These are phyloP conservation scores for Podarcis siculus DNA, from an alignment of 2,797 vertebrate genomes.

Conservation along the genomic window DNA sequence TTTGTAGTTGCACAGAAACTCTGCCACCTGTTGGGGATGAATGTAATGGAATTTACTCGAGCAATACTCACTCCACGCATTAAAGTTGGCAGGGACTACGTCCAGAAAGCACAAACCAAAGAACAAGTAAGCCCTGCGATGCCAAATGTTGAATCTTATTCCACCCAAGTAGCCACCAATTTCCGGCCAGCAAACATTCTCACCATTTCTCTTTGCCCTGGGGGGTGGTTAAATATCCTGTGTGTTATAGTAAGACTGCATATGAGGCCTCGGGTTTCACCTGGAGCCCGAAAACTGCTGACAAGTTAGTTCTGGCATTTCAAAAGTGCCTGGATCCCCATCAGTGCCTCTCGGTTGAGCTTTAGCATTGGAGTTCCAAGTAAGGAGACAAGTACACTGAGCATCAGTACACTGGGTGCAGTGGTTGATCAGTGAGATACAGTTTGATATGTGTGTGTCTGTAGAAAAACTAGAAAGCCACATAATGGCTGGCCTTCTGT, in stretches of 20 bases:
- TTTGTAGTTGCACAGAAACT: slow-evolving; percentile 93
- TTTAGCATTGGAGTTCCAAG: background rate
- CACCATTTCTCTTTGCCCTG: background rate
- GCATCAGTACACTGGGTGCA: background rate
- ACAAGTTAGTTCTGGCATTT: background rate
- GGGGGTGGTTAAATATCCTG: background rate
- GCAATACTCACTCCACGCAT: slow-evolving; percentile 86
- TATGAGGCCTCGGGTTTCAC: background rate
- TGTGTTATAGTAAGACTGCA: background rate
- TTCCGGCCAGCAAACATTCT: background rate
- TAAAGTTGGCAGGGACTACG: slow-evolving; percentile 96
- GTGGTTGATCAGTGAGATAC: background rate
- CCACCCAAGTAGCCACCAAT: background rate
- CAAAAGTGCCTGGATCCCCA: background rate
- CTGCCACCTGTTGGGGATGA: slow-evolving; percentile 87
- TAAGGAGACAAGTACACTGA: background rate
- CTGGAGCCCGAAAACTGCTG: background rate
- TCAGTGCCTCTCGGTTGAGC: background rate
- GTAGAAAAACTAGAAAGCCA: background rate
- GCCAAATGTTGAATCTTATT: background rate
- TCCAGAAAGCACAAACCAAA: slow-evolving; percentile 99
- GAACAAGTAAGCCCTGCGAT: slow-evolving; percentile 85
- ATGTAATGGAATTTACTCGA: slow-evolving; percentile 86
- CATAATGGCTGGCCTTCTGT: background rate
- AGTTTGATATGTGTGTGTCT: background rate